A percentile compares a stretch with the other conserved stretches of the same genome.
Evolutionary conservation across 1,140 invertebrate species (phyloP).

Genomic region (Bombus breviceps): DNA sequence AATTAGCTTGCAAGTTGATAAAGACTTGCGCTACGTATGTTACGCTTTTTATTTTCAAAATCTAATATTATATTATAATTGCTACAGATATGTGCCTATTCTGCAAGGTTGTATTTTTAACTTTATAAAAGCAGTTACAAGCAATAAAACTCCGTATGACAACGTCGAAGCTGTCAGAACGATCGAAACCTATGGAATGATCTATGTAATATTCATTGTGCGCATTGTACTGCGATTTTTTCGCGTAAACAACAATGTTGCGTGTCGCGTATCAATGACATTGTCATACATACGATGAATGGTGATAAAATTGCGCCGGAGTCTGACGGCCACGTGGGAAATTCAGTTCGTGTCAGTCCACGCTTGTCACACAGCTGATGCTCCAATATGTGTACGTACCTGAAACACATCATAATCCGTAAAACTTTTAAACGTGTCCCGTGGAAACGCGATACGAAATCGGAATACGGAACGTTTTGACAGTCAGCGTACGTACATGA

Average conservation of each 20-base stretch:
- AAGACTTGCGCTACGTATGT: neutral
- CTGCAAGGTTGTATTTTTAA: neutral
- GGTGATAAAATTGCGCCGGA: constrained; percentile 31
- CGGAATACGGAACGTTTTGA: neutral
- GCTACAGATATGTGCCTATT: neutral
- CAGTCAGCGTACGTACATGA: no score
- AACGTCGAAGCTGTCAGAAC: neutral
- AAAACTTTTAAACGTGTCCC: constrained; percentile 19
- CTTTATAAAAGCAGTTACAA: neutral
- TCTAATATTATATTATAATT: neutral
- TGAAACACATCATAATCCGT: constrained; percentile 29
- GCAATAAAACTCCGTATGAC: neutral
- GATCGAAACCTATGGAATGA: neutral
- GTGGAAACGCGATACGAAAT: neutral
- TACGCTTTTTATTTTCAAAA: neutral
- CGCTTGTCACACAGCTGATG: constrained; percentile 28
- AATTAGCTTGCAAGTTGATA: no score
- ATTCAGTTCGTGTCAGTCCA: constrained; percentile 40
- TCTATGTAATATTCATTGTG: neutral
- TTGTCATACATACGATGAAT: constrained; percentile 31
- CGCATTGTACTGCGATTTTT: neutral
- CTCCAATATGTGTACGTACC: constrained; percentile 17
- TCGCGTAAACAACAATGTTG: neutral
- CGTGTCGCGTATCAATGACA: constrained; percentile 15
- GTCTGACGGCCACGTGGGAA: constrained; percentile 35